These are phyloP conservation scores for Sinelater perroti DNA, from an alignment of 2,888 invertebrate genomes.

Conservation along the genomic window DNA sequence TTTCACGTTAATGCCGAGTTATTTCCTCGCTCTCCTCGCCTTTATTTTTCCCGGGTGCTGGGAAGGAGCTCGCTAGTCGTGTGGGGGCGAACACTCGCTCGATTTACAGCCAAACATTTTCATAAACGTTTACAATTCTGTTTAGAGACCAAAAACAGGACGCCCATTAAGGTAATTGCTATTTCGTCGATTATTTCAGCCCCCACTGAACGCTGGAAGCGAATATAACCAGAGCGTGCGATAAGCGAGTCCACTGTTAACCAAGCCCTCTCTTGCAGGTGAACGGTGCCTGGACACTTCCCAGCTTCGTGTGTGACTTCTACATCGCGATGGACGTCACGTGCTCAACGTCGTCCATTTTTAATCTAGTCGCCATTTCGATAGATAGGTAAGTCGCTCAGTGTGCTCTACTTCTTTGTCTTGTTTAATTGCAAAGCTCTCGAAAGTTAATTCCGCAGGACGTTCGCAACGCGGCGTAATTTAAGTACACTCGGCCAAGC, in stretches of 20 bases:
- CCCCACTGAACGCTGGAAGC: neutral
- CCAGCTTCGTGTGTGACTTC: conserved; percentile 92
- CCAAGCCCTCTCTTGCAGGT: conserved; percentile 68
- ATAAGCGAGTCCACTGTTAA: neutral
- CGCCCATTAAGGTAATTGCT: conserved; percentile 14
- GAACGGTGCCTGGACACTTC: conserved; percentile 89
- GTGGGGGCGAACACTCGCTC: neutral
- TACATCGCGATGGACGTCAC: conserved; percentile 98
- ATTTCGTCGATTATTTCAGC: conserved; percentile 13
- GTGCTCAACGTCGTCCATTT: conserved; percentile 96
- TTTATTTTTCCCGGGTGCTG: neutral
- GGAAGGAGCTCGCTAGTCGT: conserved; percentile 2
- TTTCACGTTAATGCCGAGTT: conserved; percentile 18
- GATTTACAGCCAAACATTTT: conserved; percentile 14
- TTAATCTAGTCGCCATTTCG: conserved; percentile 97
- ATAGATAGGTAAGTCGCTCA: conserved; percentile 85
- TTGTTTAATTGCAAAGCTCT: conserved; percentile 17
- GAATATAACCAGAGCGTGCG: neutral
- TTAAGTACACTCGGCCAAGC: conserved; percentile 11
- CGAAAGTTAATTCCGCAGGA: conserved; percentile 19
- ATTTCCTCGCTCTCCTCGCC: conserved; percentile 10
- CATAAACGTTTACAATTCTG: conserved; percentile 19
- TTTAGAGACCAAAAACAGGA: conserved; percentile 11
- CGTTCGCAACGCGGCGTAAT: conserved; percentile 11
- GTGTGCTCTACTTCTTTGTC: conserved; percentile 1